phyloP scores from a whole-genome alignment of 1,140 invertebrate species.

The Drosophila bifasciata region DNA sequence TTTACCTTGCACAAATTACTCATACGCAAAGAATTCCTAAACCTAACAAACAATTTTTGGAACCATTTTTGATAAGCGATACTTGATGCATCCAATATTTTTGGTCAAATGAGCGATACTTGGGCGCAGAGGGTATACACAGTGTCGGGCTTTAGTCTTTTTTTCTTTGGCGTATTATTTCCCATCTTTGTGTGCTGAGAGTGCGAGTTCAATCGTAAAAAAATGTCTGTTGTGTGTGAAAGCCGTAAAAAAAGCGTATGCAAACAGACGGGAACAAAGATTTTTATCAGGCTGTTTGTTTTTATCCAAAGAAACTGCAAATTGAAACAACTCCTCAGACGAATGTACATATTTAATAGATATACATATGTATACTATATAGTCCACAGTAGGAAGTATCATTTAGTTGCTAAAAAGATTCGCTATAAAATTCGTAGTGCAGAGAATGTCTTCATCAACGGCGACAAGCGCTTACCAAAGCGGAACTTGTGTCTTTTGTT shows the following conservation, averaged over 20 bases:
- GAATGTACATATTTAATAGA: conserved; percentile 1
- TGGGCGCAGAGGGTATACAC: no score
- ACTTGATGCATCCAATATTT: no score
- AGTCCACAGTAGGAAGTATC: conserved; percentile 34
- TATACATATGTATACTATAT: conserved; percentile 15
- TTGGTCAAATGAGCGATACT: no score
- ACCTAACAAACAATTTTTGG: no score
- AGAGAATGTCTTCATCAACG: no score
- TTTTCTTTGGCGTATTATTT: conserved; percentile 25
- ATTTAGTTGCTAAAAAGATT: conserved; percentile 30
- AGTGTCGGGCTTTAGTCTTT: neutral
- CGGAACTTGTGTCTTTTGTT: conserved; percentile 24
- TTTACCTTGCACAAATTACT: no score
- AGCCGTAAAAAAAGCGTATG: conserved; percentile 44
- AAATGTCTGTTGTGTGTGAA: conserved; percentile 35
- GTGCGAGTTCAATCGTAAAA: conserved; percentile 19
- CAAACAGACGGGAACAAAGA: conserved; percentile 27
- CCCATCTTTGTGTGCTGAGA: conserved; percentile 15
- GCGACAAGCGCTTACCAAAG: conserved; percentile 27
- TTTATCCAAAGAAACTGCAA: conserved; percentile 32
- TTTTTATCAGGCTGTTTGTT: conserved; percentile 24
- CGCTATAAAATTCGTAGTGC: no score
- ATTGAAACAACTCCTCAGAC: conserved; percentile 9
- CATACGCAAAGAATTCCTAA: no score
- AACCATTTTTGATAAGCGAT: no score